phyloP scores from a whole-genome alignment of 1,140 invertebrate species.

The Zaprionus tsacasi region DNA sequence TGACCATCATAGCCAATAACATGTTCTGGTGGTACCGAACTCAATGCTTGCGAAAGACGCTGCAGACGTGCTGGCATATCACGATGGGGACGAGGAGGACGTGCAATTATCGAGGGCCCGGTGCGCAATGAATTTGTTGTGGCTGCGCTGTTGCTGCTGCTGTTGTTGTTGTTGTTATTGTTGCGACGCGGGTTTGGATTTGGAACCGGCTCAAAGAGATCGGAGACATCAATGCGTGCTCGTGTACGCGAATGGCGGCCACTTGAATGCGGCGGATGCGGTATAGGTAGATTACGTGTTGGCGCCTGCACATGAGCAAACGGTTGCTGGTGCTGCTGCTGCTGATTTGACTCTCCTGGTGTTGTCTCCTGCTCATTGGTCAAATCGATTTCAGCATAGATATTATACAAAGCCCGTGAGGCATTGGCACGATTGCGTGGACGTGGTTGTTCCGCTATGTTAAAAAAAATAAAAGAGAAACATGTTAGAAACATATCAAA shows the following conservation, averaged over 20 bases:
- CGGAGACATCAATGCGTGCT: conserved; percentile 46
- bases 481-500: no score
- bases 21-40: not conserved
- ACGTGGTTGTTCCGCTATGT: conserved; percentile 22
- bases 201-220: conserved; percentile 29
- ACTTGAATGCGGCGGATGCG: conserved; percentile 45
- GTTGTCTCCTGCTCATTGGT: conserved; percentile 56
- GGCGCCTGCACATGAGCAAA: not conserved
- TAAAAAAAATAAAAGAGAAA: no score
- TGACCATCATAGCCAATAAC: not conserved
- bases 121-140: conserved; percentile 40
- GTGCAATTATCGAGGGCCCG: conserved; percentile 8
- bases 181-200: conserved; percentile 20
- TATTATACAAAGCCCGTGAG: conserved; percentile 57
- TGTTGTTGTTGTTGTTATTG: conserved; percentile 7
- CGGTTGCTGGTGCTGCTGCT: not conserved
- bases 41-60: conserved; percentile 34
- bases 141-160: not conserved
- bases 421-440: conserved; percentile 36
- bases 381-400: conserved; percentile 67
- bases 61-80: conserved; percentile 55
- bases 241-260: conserved; percentile 50
- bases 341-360: not conserved
- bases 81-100: conserved; percentile 48
- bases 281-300: conserved; percentile 48